Conservation (phyloP, 1,140 invertebrate genomes). For the Macrotrachela quadricornifera region DNA sequence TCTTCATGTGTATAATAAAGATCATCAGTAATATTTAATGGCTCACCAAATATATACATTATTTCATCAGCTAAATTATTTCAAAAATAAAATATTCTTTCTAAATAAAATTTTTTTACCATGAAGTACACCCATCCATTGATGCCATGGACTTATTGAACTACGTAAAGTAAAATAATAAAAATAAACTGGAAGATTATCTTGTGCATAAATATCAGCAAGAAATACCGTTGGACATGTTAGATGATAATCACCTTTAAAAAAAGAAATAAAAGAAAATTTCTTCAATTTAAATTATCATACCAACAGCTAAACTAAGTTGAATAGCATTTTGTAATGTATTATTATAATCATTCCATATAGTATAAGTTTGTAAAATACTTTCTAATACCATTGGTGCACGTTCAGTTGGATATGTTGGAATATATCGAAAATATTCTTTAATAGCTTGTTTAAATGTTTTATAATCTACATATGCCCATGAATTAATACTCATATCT, state of each 20-base stretch:
- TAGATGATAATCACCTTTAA: conserved; percentile 86
- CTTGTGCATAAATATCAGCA: conserved; percentile 62
- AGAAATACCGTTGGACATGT: conserved; percentile 84
- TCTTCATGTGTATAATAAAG: conserved; percentile 48
- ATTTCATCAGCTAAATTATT: conserved; percentile 41
- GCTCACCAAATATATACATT: conserved; percentile 69
- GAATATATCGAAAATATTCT: conserved; percentile 65
- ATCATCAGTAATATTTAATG: conserved; percentile 46
- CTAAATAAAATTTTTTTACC: neutral
- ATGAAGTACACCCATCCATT: conserved; percentile 8
- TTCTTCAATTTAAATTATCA: no score
- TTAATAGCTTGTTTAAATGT: conserved; percentile 12
- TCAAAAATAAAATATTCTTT: no score
- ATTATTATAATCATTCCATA: conserved; percentile 34
- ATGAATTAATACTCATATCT: conserved; percentile 14
- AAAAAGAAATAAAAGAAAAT: no score
- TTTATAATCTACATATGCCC: conserved; percentile 17
- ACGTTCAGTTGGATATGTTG: conserved; percentile 7
- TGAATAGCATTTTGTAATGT: neutral
- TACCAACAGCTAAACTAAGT: neutral
- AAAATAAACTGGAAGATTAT: conserved; percentile 53
- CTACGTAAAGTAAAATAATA: conserved; percentile 70
- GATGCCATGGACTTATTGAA: neutral
- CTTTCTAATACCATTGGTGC: conserved; percentile 19
- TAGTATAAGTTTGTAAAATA: conserved; percentile 33